phyloP scores from a whole-genome alignment of 2,797 vertebrate species.

The Xerus rutilus region DNA sequence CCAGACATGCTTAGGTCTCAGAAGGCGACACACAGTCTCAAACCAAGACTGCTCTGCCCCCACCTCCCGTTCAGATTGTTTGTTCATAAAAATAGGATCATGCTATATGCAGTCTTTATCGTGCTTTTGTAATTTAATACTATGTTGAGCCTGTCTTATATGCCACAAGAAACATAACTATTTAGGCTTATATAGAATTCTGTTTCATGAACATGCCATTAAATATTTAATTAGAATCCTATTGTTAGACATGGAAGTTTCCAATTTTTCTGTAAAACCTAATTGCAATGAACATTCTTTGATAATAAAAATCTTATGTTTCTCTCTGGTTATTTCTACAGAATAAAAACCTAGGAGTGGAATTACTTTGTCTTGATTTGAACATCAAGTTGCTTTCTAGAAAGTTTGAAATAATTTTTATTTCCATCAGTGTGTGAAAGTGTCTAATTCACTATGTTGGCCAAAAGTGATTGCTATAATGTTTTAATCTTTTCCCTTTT shows the following conservation, averaged over 20 bases:
- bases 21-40: background rate
- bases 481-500: conserved; percentile 39
- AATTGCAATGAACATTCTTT: conserved; percentile 42
- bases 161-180: background rate
- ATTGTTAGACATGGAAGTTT: conserved; percentile 24
- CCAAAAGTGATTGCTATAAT: background rate
- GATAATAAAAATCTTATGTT: conserved; percentile 22
- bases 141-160: background rate
- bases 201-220: conserved; percentile 13
- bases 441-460: background rate
- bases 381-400: background rate
- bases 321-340: conserved; percentile 36
- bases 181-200: conserved; percentile 28
- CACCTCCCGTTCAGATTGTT: background rate
- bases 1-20: conserved; percentile 24
- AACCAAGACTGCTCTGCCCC: background rate
- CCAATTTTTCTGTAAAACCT: conserved; percentile 41
- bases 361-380: conserved; percentile 31
- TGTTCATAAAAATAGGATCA: background rate
- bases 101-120: background rate
- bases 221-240: conserved; percentile 54
- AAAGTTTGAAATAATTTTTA: conserved; percentile 43
- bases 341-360: background rate
- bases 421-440: background rate
- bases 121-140: background rate